These are phyloP conservation scores for Cephalopholis sonnerati DNA, from an alignment of 2,113 vertebrate species.

Conservation along the genomic window DNA sequence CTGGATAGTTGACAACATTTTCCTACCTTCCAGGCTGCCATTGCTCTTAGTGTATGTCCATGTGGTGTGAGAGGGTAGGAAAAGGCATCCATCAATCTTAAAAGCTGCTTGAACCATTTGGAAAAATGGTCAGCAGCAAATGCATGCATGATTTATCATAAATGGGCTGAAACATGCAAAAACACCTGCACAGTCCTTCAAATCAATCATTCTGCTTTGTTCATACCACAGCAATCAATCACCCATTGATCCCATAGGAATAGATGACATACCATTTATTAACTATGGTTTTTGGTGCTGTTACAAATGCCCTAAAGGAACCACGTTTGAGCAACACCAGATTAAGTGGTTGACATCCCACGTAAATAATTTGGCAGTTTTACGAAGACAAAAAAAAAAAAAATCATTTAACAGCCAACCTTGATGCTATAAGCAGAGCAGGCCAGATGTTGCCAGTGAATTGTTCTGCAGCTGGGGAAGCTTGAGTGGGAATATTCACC, in stretches of 20 bases:
- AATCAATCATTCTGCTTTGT: slow-evolving; percentile 47
- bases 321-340: slow-evolving; percentile 1
- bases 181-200: slow-evolving; percentile 16
- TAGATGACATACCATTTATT: slow-evolving; percentile 2
- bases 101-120: slow-evolving; percentile 32
- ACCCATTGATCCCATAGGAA: slow-evolving; percentile 13
- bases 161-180: slow-evolving; percentile 35
- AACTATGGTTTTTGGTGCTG: background rate
- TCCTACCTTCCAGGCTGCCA: background rate
- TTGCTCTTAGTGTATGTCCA: slow-evolving; percentile 5
- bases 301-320: background rate
- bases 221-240: slow-evolving; percentile 33
- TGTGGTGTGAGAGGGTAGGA: background rate
- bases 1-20: background rate
- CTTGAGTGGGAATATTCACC: slow-evolving; percentile 59
- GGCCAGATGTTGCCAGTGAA: slow-evolving; percentile 69
- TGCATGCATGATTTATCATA: slow-evolving; percentile 31
- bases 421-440: slow-evolving; percentile 36
- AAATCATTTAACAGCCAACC: slow-evolving; percentile 37
- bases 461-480: slow-evolving; percentile 55
- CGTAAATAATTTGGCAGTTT: slow-evolving; percentile 61
- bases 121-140: slow-evolving; percentile 20
- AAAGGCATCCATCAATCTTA: slow-evolving; percentile 17
- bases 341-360: slow-evolving; percentile 45
- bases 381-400: slow-evolving; percentile 40